Conservation (phyloP, 2,888 invertebrate genomes). For the Erannis defoliaria region DNA sequence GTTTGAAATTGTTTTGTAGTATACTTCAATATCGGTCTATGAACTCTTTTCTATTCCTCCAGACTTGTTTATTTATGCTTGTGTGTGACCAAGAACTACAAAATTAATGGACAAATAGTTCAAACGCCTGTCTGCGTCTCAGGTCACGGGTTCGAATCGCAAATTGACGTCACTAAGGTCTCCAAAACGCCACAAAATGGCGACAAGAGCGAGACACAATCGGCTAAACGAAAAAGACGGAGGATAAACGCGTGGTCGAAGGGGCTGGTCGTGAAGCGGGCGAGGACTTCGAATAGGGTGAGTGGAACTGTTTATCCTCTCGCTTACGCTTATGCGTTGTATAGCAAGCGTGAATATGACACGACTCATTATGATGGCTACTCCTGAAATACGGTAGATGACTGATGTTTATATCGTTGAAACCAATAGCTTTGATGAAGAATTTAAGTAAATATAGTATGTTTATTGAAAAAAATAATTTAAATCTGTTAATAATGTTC, state of each 20-base stretch:
- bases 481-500: no score
- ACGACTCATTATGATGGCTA: no score
- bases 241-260: slow-evolving; percentile 81
- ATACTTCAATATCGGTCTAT: no score
- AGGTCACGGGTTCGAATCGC: slow-evolving; percentile 61
- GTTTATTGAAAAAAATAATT: no score
- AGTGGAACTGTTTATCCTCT: neutral
- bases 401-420: no score
- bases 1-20: no score
- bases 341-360: no score
- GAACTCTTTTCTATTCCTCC: no score
- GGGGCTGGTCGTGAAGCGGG: slow-evolving; percentile 73
- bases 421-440: no score
- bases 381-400: no score
- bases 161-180: slow-evolving; percentile 58
- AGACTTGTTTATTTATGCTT: neutral
- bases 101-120: slow-evolving; percentile 36
- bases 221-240: slow-evolving; percentile 72
- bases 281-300: slow-evolving; percentile 72
- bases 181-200: slow-evolving; percentile 70
- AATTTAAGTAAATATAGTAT: no score
- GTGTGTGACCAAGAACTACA: slow-evolving; percentile 15
- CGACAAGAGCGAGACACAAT: slow-evolving; percentile 70
- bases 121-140: slow-evolving; percentile 25
- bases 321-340: neutral